Evolutionary conservation across 1,140 invertebrate species (phyloP), one percentile per base, ranked within the genome.

Genomic region (Orchesella cincta): DNA sequence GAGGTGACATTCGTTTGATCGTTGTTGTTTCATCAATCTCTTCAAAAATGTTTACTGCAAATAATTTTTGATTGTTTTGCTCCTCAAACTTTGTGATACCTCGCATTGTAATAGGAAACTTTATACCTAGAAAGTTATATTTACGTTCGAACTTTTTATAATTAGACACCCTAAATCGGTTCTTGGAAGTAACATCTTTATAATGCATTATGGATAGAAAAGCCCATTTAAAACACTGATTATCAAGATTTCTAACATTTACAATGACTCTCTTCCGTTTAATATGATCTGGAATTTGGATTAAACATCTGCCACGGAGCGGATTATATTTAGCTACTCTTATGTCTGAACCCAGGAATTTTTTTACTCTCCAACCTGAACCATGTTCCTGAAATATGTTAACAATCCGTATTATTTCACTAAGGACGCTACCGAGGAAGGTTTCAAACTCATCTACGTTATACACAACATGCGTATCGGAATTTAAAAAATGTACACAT

Each of bases 41-140:
- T 8, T 18, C 23, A 52, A 78, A 74, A 23, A 76, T 33, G 46
- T 76, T 76, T 39, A 76, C 39, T 2, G 75, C 57, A 46, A 76
- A 28, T 28, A 46, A n/a, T 62, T 12, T 62, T n/a, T n/a, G 5
- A 26, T 8, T 70, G 35, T 71, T 76, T 26, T 26, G n/a, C 5
- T 46, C 20, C 29, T 76, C 75, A 52, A 76, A 76, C 18, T 51
- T 74, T 52, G 14, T 31, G 26, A 74, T 52, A 31, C 52, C 39
- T 46, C 23, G 1, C 23, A 54, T 14, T 12, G 3, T 28, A 14
- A 20, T 14, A 26, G 73, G 73, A 74, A 52, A 74, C 3, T 29
- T 46, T 1, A 46, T 28, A 28, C 54, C 16, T 62, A 14, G 3
- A 26, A 62, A 51, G 14, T 54, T 14, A 20, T 54, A 39, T 33